A percentile compares a stretch with the other conserved stretches of the same genome.
Conservation (phyloP, 1,140 invertebrate species). For the Meloidogyne hapla region DNA sequence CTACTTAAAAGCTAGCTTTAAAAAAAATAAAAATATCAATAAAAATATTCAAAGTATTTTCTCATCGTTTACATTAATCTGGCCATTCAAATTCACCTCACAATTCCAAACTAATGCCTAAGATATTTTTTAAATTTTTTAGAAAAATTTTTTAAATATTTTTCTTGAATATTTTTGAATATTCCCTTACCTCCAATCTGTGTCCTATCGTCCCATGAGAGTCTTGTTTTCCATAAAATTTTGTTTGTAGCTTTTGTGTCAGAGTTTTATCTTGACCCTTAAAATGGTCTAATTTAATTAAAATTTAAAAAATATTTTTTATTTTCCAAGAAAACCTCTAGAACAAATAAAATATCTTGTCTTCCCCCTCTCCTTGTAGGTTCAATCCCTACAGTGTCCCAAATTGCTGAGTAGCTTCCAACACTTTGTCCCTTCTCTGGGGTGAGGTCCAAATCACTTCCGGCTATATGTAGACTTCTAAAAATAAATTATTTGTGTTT, state of each 20-base stretch:
- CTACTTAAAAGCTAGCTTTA: too few species aligned
- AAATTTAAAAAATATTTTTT: background rate
- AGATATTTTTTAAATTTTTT: background rate
- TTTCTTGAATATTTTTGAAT: background rate
- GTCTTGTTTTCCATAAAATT: conserved; percentile 38
- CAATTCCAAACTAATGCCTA: conserved; percentile 26
- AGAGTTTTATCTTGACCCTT: conserved; percentile 40
- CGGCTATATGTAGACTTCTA: conserved; percentile 40
- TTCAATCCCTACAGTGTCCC: conserved; percentile 49
- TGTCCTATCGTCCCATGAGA: conserved; percentile 43
- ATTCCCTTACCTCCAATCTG: conserved; percentile 31
- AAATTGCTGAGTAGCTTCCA: conserved; percentile 44
- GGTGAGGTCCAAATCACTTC: conserved; percentile 45
- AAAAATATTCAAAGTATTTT: conserved; percentile 9
- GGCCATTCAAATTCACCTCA: conserved; percentile 38
- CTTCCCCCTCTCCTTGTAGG: conserved; percentile 41
- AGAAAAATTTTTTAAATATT: too few species aligned
- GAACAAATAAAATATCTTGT: conserved; percentile 44
- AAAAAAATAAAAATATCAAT: too few species aligned
- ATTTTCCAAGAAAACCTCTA: conserved; percentile 16
- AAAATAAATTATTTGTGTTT: conserved; percentile 6
- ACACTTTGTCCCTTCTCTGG: background rate
- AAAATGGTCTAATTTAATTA: too few species aligned
- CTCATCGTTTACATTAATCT: conserved; percentile 28
- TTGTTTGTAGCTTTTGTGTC: conserved; percentile 40